Evolutionary conservation across 2,113 vertebrate species (phyloP).

Genomic region (Glaucomys volans): DNA sequence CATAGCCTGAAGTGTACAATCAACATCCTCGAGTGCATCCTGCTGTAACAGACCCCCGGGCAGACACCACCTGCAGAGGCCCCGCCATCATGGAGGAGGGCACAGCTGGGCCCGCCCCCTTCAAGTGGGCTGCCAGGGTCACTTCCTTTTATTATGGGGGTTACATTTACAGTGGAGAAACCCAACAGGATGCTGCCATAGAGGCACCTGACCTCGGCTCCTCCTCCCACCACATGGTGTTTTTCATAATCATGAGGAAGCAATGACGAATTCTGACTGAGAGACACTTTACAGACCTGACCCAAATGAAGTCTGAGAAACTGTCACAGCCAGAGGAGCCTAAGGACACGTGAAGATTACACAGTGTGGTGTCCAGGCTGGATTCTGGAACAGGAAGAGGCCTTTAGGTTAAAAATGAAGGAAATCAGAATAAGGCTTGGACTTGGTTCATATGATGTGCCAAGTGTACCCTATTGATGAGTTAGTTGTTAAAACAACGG

Average conservation of each 20-base stretch:
- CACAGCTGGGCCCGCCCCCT: fast-evolving
- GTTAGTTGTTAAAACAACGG: neutral
- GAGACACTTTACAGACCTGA: neutral
- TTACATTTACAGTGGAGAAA: neutral
- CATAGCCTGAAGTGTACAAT: neutral
- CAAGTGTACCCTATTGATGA: neutral
- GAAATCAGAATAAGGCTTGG: neutral
- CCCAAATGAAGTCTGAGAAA: neutral
- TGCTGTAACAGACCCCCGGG: neutral
- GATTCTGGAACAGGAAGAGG: neutral
- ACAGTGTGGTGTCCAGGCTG: neutral
- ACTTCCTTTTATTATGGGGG: neutral
- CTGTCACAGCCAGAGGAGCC: neutral
- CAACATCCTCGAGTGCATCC: neutral
- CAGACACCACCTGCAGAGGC: neutral
- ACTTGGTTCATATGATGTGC: neutral
- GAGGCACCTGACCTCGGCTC: neutral
- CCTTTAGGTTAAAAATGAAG: neutral
- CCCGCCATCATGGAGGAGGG: neutral
- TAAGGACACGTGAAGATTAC: neutral
- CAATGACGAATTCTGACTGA: neutral
- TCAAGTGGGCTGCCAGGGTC: neutral
- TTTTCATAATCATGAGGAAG: neutral
- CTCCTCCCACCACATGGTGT: neutral
- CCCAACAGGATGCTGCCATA: neutral